Evolutionary conservation across 2,888 invertebrate genomes (phyloP), one percentile per base, ranked within the genome.

Genomic region (Perithous albicinctus): DNA sequence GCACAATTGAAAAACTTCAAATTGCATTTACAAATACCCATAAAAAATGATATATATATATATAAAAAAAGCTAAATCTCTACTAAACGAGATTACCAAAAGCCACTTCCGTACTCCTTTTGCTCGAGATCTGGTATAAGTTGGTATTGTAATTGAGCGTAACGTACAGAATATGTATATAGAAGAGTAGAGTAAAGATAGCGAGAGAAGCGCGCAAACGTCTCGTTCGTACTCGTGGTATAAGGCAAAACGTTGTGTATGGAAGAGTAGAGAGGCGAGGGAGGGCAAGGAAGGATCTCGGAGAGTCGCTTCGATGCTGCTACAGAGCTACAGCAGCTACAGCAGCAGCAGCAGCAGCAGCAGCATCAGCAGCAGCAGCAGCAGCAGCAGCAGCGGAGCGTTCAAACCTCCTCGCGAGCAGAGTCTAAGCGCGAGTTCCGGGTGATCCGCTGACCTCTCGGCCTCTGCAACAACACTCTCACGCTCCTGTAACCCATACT

Each of bases 401-500:
- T 79, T 78, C 83, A 78, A 82, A 78, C 80, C 80, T 83, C 77
- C 80, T 73, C 78, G 78, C 74, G 67, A 72, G 82, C 78, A 79
- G 78, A 85, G 85, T 85, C 85, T 85, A 85, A 85, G 91, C 92
- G 92, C 91, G 92, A 92, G 92, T 92, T 92, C 92, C 92, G 92
- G 92, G 92, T 92, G 92, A 92, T 92, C 92, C 92, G 92, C 92
- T 92, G 92, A 92, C 92, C 92, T 92, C 92, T 91, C 92, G 92
- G 92, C 92, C 92, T 92, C 91, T 92, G 90, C 92, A 91, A 91
- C 92, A 92, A 92, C 92, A 92, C 92, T 92, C 92, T 92, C 92
- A 92, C 92, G 92, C 92, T 92, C 92, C 92, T 92, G 92, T 92
- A 92, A 92, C 92, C 92, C 92, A 92, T 91, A 92, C 92, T 90